Conservation (phyloP, 1,140 invertebrate genomes). For the Drosophila navojoa region DNA sequence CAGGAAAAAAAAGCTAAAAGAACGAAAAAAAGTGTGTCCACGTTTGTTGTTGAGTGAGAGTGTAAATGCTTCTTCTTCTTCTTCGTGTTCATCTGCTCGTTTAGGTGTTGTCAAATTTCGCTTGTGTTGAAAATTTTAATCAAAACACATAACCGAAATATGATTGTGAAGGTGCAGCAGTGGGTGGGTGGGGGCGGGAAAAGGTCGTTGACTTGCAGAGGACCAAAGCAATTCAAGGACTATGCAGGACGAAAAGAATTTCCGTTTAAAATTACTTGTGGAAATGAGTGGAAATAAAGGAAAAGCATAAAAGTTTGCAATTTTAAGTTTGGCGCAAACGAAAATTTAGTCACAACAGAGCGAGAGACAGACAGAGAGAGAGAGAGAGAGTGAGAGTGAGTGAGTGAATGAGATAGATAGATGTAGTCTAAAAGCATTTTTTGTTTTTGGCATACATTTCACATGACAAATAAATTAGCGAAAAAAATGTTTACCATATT, state of each 20-base stretch:
- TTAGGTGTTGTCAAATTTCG: constrained; percentile 7
- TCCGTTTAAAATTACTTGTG: neutral
- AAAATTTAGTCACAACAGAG: constrained; percentile 11
- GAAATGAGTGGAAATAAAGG: neutral
- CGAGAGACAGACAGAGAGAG: neutral
- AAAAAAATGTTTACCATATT: constrained; percentile 91
- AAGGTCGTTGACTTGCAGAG: neutral
- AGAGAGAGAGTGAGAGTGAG: neutral
- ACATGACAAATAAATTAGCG: constrained; percentile 78
- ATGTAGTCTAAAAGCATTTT: constrained; percentile 63
- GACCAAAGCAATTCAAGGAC: constrained; percentile 7
- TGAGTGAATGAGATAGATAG: constrained; percentile 4
- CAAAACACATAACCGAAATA: constrained; percentile 39
- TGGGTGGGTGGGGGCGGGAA: too few species aligned
- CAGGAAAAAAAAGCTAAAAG: neutral
- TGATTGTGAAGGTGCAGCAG: constrained; percentile 33
- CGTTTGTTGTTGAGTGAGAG: constrained; percentile 53
- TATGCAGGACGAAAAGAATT: constrained; percentile 16
- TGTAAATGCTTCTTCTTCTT: constrained; percentile 1
- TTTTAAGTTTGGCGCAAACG: constrained; percentile 1
- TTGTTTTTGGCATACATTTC: constrained; percentile 41
- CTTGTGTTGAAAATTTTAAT: constrained; percentile 39
- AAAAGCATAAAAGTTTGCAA: constrained; percentile 6
- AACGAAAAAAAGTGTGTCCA: constrained; percentile 20
- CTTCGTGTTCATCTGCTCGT: neutral